Percentiles rank a stretch among this genome's conserved stretches.
Evolutionary conservation across 2,113 vertebrate genomes (phyloP).

Genomic region (Andinoacara biseriatus): DNA sequence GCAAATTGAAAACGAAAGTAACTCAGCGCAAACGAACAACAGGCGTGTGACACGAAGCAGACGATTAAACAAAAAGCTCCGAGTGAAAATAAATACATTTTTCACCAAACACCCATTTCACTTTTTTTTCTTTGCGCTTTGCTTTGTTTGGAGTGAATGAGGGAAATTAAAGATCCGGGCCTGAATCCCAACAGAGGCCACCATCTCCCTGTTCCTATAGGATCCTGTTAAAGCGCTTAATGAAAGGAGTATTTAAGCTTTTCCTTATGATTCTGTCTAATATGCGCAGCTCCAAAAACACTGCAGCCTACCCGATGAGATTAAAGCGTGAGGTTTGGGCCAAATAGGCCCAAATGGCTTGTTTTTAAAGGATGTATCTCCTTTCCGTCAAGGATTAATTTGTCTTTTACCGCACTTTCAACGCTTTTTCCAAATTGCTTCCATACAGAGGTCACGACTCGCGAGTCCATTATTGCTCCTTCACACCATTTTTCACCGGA

Average conservation of each 20-base stretch:
- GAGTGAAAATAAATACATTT: slow-evolving; percentile 38
- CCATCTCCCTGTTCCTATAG: background rate
- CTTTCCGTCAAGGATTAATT: slow-evolving; percentile 70
- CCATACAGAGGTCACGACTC: slow-evolving; percentile 75
- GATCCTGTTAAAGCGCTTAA: background rate
- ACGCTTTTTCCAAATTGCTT: slow-evolving; percentile 68
- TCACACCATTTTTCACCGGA: slow-evolving; percentile 34
- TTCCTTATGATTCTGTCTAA: background rate
- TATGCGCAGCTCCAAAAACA: background rate
- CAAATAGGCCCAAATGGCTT: slow-evolving; percentile 47
- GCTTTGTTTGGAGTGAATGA: background rate
- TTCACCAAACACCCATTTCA: slow-evolving; percentile 18
- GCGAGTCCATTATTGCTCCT: slow-evolving; percentile 48
- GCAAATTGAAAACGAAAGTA: slow-evolving; percentile 69
- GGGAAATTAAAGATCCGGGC: background rate
- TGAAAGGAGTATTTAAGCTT: background rate
- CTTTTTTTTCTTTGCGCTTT: background rate
- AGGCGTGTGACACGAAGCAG: slow-evolving; percentile 33
- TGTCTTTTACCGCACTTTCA: slow-evolving; percentile 62
- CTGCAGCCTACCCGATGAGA: background rate
- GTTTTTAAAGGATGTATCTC: slow-evolving; percentile 71
- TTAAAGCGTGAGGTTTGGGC: background rate
- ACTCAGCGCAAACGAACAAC: slow-evolving; percentile 31
- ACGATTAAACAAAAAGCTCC: slow-evolving; percentile 26
- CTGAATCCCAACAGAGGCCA: background rate